Conservation (phyloP, 2,113 vertebrate genomes). For the Picathartes gymnocephalus region DNA sequence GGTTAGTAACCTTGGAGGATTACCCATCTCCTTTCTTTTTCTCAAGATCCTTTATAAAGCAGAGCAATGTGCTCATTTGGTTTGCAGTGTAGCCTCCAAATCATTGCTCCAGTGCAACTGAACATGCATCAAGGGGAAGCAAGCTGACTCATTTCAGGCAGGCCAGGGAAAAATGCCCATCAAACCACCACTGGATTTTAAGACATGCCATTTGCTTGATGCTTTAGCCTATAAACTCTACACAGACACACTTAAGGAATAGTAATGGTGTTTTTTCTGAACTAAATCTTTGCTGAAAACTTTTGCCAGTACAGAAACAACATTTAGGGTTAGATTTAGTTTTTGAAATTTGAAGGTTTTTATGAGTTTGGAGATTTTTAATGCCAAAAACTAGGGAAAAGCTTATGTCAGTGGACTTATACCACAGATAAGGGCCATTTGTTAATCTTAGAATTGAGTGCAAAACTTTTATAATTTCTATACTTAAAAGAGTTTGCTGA, state of each 20-base stretch:
- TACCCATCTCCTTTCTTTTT: background rate
- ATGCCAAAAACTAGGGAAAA: background rate
- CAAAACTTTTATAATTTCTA: background rate
- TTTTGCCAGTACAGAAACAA: background rate
- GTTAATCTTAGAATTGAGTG: background rate
- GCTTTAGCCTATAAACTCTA: background rate
- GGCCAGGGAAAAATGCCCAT: background rate
- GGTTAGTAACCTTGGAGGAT: background rate
- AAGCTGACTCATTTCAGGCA: background rate
- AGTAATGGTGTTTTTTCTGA: background rate
- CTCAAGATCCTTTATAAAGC: background rate
- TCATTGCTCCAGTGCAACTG: background rate
- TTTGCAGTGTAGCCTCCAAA: background rate
- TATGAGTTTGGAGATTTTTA: background rate
- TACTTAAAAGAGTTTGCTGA: background rate
- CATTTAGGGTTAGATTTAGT: background rate
- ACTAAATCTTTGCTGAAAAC: background rate
- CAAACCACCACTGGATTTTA: background rate
- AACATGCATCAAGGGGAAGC: background rate
- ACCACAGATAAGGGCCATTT: background rate
- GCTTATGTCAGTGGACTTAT: background rate
- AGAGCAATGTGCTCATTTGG: background rate
- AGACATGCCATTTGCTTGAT: background rate
- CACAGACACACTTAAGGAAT: background rate
- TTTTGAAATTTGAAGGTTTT: background rate